A percentile compares a stretch with the other conserved stretches of the same genome.
Conservation (phyloP, 2,888 invertebrate genomes). For the Sarcophaga carnaria region DNA sequence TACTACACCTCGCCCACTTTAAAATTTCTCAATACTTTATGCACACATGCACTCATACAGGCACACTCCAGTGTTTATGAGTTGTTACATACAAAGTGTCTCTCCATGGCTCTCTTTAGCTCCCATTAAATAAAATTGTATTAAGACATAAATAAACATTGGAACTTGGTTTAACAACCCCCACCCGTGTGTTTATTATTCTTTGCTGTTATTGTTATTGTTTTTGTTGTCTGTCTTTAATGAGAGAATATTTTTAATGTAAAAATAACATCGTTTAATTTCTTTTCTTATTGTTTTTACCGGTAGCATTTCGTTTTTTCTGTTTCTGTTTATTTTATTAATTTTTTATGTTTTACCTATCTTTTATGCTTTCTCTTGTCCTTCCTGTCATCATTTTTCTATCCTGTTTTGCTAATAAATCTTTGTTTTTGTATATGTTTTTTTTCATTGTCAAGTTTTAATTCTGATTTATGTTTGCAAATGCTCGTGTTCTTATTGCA, state of each 20-base stretch:
- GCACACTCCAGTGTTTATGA: too few relatives aligned
- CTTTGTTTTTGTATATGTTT: not conserved
- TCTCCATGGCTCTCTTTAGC: not conserved
- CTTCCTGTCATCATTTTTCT: not conserved
- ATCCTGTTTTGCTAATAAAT: too few relatives aligned
- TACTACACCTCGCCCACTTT: conserved; percentile 21
- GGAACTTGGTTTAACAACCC: conserved; percentile 1
- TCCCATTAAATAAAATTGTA: not conserved
- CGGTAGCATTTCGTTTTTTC: not conserved
- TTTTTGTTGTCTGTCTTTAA: conserved; percentile 16
- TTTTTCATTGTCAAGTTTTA: not conserved
- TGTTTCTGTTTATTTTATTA: not conserved
- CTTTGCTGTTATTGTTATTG: conserved; percentile 4
- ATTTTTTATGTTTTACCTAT: not conserved
- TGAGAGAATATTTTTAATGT: conserved; percentile 19
- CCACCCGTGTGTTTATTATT: conserved; percentile 9
- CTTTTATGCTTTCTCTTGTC: not conserved
- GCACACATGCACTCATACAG: not conserved
- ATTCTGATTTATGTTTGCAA: not conserved
- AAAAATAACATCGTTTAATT: not conserved
- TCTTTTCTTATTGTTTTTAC: not conserved
- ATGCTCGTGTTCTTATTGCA: not conserved
- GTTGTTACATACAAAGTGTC: not conserved
- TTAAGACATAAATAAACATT: conserved; percentile 6
- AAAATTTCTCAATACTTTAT: not conserved